Base-by-base conservation (phyloP, 53 echinoderm and acorn worm genomes). In the Patiria pectinifera region DNA sequence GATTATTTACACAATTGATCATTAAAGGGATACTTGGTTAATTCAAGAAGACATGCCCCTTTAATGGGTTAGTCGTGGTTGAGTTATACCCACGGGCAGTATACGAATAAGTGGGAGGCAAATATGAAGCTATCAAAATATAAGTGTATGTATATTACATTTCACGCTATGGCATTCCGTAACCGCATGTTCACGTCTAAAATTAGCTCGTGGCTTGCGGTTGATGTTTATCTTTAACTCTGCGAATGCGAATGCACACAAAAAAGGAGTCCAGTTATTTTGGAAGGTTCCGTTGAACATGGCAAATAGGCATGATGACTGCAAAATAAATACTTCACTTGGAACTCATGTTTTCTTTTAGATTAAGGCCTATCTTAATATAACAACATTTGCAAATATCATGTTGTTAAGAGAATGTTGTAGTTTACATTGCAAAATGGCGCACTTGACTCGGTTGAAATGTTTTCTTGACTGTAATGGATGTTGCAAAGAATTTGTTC, bases 121-220 rank as follows among this genome's bases (percentile, higher is more conserved):
- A 74, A 74, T 66, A 3, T 66, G 24, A 23, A 79, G 46, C 45
- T 79, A 16, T 48, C 4, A 14, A 44, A 11, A 45, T 45, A 46
- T 79, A 16, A 6, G 48, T 25, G 5, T 12, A 79, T 79, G 19
- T 9, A 47, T 76, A 76, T 66, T 66, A 18, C 66, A 74, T 74
- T 74, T n/a, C 24, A 74, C 74, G 24, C 8, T 74, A 74, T 74
- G 8, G 74, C 79, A 79, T 79, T 79, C 79, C 79, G 44, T 4
- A 79, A 46, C 79, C 11, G 79, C 44, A 79, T 47, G 19, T 79
- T 46, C 79, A 79, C 46, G 45, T 79, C 48, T 79, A 79, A 79
- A 79, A 45, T 46, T 79, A 79, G 79, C 79, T 18, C 79, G 4
- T 46, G 11, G 44, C 48, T 48, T 46, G 79, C 4, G 22, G 79